These are phyloP conservation scores for Philypnodon macrostomus DNA, from an alignment of 2,797 vertebrate genomes.

Conservation along the genomic window DNA sequence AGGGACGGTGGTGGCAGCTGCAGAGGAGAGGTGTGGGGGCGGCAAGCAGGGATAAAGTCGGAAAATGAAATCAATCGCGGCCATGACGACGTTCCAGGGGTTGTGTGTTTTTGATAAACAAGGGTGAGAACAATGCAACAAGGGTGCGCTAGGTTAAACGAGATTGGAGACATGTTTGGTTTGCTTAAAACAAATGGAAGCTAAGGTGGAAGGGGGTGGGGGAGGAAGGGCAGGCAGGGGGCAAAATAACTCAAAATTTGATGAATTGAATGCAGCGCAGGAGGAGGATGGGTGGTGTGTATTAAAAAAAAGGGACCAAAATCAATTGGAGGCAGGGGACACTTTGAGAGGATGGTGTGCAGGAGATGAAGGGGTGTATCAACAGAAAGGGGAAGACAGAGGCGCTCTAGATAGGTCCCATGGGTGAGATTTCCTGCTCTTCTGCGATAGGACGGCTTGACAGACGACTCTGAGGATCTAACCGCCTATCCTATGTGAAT, in stretches of 20 bases:
- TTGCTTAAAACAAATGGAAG: conserved; percentile 29
- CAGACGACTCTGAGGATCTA: conserved; percentile 52
- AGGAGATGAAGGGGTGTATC: conserved; percentile 25
- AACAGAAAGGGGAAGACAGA: conserved; percentile 13
- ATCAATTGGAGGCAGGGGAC: conserved; percentile 40
- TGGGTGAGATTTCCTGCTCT: conserved; percentile 54
- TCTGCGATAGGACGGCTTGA: conserved; percentile 47
- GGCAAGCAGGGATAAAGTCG: conserved; percentile 18
- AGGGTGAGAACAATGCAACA: background rate
- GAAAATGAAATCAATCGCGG: conserved; percentile 23
- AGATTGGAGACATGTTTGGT: conserved; percentile 14
- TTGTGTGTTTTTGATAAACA: conserved; percentile 18
- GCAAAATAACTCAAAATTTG: conserved; percentile 21
- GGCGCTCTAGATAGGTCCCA: conserved; percentile 46
- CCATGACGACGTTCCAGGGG: conserved; percentile 2
- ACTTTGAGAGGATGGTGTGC: conserved; percentile 20
- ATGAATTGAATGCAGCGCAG: conserved; percentile 8
- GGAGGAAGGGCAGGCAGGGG: conserved; percentile 14
- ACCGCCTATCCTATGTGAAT: conserved; percentile 60
- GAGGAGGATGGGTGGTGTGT: conserved; percentile 3
- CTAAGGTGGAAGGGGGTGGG: background rate
- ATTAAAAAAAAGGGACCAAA: conserved; percentile 43
- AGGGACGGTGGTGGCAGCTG: conserved; percentile 29
- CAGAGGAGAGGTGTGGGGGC: conserved; percentile 1
- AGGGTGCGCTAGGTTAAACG: background rate